Percentiles rank a stretch among this genome's conserved stretches.
Evolutionary conservation across 2,797 vertebrate species (phyloP).

Genomic region (Linurgus olivaceus): DNA sequence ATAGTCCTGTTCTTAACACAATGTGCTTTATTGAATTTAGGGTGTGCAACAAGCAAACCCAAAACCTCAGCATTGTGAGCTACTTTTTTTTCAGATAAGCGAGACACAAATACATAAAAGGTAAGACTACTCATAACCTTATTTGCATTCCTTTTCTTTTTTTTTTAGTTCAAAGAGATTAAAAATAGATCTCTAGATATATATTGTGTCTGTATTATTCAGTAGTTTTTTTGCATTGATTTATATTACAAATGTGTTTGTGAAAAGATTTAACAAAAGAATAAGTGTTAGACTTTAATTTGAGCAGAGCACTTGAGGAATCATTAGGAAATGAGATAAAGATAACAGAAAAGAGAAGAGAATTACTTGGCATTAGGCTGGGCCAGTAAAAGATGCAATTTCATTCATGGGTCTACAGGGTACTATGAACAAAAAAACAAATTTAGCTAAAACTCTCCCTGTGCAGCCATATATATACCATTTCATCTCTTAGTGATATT

Average conservation of each 20-base stretch:
- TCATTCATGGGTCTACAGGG: conserved; percentile 28
- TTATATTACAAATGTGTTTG: background rate
- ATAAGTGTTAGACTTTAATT: conserved; percentile 22
- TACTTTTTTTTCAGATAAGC: background rate
- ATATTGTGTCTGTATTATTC: background rate
- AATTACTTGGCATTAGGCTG: background rate
- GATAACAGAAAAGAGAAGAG: background rate
- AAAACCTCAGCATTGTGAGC: background rate
- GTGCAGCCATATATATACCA: background rate
- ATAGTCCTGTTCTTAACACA: background rate
- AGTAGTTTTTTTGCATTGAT: background rate
- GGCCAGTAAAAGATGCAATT: conserved; percentile 28
- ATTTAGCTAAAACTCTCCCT: conserved; percentile 47
- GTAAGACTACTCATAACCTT: background rate
- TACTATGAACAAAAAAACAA: background rate
- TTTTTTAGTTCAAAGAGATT: background rate
- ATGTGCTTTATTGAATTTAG: background rate
- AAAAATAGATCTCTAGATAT: background rate
- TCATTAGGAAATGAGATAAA: conserved; percentile 30
- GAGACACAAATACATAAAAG: background rate
- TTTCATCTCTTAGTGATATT: conserved; percentile 26
- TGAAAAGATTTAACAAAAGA: background rate
- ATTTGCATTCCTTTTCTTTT: background rate
- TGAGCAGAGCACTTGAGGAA: conserved; percentile 4
- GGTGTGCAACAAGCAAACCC: background rate